Evolutionary conservation across 2,113 vertebrate species (phyloP).

Genomic region (Heptranchias perlo): DNA sequence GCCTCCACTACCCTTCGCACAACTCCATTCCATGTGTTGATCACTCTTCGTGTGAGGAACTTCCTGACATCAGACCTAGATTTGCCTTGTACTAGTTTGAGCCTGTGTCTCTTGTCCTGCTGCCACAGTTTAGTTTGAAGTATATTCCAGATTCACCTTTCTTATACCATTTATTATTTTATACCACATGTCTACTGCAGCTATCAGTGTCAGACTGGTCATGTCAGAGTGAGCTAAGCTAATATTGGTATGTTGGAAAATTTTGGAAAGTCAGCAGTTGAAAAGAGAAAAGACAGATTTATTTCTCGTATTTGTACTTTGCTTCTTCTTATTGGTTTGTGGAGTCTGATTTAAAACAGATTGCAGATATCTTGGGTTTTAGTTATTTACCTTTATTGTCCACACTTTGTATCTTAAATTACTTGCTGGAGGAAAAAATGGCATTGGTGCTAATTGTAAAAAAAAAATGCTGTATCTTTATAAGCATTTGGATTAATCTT

Average conservation of each 20-base stretch:
- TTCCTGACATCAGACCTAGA: too few species aligned
- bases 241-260: background rate
- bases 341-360: background rate
- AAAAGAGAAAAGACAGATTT: background rate
- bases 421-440: background rate
- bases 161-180: too few species aligned
- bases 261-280: background rate
- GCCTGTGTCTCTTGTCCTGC: too few species aligned
- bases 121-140: too few species aligned
- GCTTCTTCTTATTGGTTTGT: background rate
- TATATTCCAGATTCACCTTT: too few species aligned
- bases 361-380: background rate
- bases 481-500: background rate
- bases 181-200: too few species aligned
- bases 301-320: background rate
- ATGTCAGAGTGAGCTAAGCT: background rate
- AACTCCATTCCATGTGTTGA: too few species aligned
- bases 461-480: background rate
- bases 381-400: background rate
- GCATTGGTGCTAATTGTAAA: background rate
- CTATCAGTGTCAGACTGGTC: background rate
- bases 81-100: too few species aligned
- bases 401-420: background rate
- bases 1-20: too few species aligned
- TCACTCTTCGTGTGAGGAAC: too few species aligned